Evolutionary conservation across 1,140 invertebrate species (phyloP).

Genomic region (Meteorus sp.): DNA sequence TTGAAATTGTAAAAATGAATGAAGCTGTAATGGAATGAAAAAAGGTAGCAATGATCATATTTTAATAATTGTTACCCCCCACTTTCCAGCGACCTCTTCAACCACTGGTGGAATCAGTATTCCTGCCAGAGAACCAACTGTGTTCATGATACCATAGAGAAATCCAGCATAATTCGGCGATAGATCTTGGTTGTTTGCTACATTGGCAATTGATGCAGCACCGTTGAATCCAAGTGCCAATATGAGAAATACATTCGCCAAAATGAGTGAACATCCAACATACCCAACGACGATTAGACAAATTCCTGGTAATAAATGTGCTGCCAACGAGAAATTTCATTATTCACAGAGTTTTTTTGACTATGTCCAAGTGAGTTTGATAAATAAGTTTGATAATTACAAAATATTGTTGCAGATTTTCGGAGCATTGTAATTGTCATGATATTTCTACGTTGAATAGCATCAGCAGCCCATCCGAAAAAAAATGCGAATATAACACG

Average conservation of each 20-base stretch:
- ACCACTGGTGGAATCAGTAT: constrained; percentile 65
- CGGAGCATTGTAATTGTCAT: constrained; percentile 65
- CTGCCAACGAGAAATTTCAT: constrained; percentile 48
- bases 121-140: constrained; percentile 66
- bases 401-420: constrained; percentile 70
- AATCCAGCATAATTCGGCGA: constrained; percentile 78
- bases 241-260: constrained; percentile 68
- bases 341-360: too few species aligned
- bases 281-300: constrained; percentile 68
- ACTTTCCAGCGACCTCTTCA: constrained; percentile 42
- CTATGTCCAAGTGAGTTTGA: too few species aligned
- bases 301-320: constrained; percentile 71
- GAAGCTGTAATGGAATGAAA: background rate
- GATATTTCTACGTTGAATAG: constrained; percentile 59
- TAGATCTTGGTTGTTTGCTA: constrained; percentile 81
- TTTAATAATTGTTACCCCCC: constrained; percentile 35
- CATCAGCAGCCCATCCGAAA: constrained; percentile 68
- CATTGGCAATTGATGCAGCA: constrained; percentile 76
- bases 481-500: constrained; percentile 67
- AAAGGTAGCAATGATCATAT: background rate
- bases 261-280: constrained; percentile 64
- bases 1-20: background rate
- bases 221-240: constrained; percentile 80
- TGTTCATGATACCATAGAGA: constrained; percentile 74
- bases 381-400: constrained; percentile 60